Evolutionary conservation across 1,140 invertebrate species (phyloP).

Genomic region (Antheraea mylitta): DNA sequence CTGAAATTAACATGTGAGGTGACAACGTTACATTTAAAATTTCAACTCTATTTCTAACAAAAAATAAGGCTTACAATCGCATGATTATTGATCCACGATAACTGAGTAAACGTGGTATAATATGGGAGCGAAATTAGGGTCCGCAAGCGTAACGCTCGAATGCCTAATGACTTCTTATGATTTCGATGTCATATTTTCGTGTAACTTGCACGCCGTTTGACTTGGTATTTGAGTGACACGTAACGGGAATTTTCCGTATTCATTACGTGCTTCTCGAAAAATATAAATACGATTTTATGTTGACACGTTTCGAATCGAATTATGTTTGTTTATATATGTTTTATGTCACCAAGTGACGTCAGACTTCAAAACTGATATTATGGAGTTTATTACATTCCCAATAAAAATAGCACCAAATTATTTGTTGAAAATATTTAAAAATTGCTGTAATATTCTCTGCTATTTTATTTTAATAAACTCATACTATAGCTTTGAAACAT

Average conservation of each 20-base stretch:
- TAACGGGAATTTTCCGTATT: constrained; percentile 20
- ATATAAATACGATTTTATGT: neutral
- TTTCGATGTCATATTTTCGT: constrained; percentile 41
- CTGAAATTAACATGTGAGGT: constrained; percentile 32
- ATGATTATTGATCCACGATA: constrained; percentile 3
- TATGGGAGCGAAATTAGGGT: constrained; percentile 47
- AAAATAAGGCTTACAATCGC: neutral
- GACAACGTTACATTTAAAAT: constrained; percentile 24
- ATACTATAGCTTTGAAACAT: no score
- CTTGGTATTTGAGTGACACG: constrained; percentile 29
- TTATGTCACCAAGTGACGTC: no score
- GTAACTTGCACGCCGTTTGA: constrained; percentile 35
- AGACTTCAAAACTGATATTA: no score
- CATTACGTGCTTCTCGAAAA: neutral
- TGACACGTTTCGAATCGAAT: neutral
- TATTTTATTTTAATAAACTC: no score
- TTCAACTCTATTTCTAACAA: neutral
- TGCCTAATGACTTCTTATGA: constrained; percentile 53
- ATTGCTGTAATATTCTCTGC: no score
- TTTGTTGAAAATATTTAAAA: no score
- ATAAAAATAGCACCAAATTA: no score
- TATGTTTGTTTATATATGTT: neutral
- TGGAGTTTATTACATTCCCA: no score
- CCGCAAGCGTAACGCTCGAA: constrained; percentile 32
- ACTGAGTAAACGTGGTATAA: constrained; percentile 38